Base-by-base conservation (phyloP, 2,113 vertebrate genomes). In the Rousettus leschenaultii region DNA sequence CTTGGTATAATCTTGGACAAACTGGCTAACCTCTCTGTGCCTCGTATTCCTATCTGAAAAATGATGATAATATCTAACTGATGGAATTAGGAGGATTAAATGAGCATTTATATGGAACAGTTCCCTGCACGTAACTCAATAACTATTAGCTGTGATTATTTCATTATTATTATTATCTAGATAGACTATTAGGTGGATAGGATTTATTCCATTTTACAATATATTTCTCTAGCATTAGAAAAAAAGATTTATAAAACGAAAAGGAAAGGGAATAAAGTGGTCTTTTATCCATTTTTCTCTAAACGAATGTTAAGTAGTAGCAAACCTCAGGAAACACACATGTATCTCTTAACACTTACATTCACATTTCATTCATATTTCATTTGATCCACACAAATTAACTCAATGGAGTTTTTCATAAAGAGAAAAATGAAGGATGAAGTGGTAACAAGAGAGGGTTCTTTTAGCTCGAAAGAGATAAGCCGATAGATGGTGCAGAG, bases 1-100 rank as follows among this genome's bases (percentile, higher is more conserved):
- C 26, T 74, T 70, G 55, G 26, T 68, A 6, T 77, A 59, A 61
- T n/a, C n/a, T 80, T 55, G 33, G 66, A 74, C 73, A 93, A 28
- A n/a, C 71, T 63, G 13, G 30, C 19, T 51, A 33, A 78, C 21
- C 15, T 43, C n/a, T 79, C 55, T 63, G 12, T 71, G 66, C 63
- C 48, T 77, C 53, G 7, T 90, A 86, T 95, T 40, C 68, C 63
- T 66, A 4, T 70, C 8, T 92, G 24, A 33, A 88, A 38, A 93
- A 38, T 80, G 86, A 57, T 71, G n/a, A 26, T 79, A n/a, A 43
- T 94, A 24, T 15, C 24, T 61, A 33, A 10, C 13, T 61, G n/a
- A 86, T 85, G 59, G 33, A n/a, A 77, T 79, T 85, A 88, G 80
- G 53, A 93, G 53, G 30, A 75, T 88, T 95, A 94, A 85, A 43